A percentile compares a stretch with the other conserved stretches of the same genome.
phyloP scores from a whole-genome alignment of 2,888 invertebrate genomes.

The Drosophila vallismaia region DNA sequence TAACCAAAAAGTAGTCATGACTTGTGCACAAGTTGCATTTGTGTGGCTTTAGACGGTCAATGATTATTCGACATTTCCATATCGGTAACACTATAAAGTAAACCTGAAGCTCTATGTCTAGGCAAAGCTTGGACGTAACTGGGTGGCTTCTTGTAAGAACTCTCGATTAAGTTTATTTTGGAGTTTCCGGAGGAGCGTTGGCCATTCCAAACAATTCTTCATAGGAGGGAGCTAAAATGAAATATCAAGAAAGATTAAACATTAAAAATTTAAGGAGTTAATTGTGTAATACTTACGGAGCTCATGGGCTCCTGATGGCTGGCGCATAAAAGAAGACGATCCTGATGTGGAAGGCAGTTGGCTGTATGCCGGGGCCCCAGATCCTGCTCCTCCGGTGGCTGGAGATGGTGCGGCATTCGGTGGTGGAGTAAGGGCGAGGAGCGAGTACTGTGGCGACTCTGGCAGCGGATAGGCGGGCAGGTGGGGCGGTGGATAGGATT shows the following conservation, averaged over 20 bases:
- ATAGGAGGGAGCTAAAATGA: conserved; percentile 81
- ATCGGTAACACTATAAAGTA: conserved; percentile 62
- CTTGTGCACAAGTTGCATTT: conserved; percentile 29
- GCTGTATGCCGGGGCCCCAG: conserved; percentile 50
- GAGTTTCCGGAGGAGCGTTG: conserved; percentile 70
- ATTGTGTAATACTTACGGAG: conserved; percentile 67
- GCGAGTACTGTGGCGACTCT: conserved; percentile 76
- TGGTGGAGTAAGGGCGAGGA: conserved; percentile 58
- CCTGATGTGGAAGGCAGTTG: conserved; percentile 75
- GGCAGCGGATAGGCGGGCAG: conserved; percentile 69
- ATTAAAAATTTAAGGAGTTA: not conserved
- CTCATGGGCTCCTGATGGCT: conserved; percentile 64
- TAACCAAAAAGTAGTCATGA: not conserved
- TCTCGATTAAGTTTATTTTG: conserved; percentile 59
- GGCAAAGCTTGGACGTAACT: conserved; percentile 68
- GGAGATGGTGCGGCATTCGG: conserved; percentile 29
- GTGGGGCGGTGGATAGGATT: conserved; percentile 82
- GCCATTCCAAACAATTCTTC: conserved; percentile 82
- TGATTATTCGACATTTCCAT: conserved; percentile 28
- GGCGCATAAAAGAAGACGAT: conserved; percentile 56
- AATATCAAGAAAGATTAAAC: not conserved
- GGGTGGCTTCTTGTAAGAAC: conserved; percentile 55
- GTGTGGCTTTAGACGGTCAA: conserved; percentile 4
- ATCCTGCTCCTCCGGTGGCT: not conserved
- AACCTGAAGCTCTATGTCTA: conserved; percentile 64